Evolutionary conservation across 2,797 vertebrate species (phyloP).

Genomic region (Ataeniobius toweri): DNA sequence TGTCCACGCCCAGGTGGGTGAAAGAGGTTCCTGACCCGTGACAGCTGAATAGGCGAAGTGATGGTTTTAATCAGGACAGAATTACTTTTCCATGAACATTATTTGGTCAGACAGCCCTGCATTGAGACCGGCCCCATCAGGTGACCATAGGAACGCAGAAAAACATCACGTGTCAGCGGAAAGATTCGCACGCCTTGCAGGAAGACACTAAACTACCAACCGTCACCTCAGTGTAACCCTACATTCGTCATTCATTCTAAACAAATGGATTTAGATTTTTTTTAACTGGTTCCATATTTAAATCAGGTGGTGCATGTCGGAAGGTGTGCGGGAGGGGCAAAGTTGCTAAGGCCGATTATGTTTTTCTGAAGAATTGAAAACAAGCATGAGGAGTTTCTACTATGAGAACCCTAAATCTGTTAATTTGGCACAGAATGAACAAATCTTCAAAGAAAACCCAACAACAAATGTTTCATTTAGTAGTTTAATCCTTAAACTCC

Average conservation of each 20-base stretch:
- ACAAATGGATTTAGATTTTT: constrained; percentile 44
- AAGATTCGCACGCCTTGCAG: constrained; percentile 68
- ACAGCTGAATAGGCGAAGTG: constrained; percentile 64
- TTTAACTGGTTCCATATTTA: constrained; percentile 40
- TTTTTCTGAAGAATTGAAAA: neutral
- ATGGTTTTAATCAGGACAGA: constrained; percentile 72
- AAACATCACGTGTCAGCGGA: constrained; percentile 81
- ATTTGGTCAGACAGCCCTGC: constrained; percentile 78
- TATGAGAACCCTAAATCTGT: constrained; percentile 21
- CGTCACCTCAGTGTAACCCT: constrained; percentile 48
- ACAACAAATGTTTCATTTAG: constrained; percentile 10
- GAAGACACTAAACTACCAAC: constrained; percentile 65
- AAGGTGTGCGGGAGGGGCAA: constrained; percentile 35
- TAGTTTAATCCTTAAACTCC: neutral
- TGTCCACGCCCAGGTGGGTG: constrained; percentile 34
- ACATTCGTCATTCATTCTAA: constrained; percentile 42
- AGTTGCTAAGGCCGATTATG: neutral
- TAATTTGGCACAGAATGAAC: constrained; percentile 15
- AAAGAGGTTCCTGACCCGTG: constrained; percentile 35
- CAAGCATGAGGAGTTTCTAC: constrained; percentile 23
- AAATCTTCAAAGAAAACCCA: constrained; percentile 40
- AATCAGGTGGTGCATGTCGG: constrained; percentile 42
- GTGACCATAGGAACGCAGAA: constrained; percentile 85
- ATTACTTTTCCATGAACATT: constrained; percentile 70
- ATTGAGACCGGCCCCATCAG: constrained; percentile 81